These are phyloP conservation scores for Myotis brandtii DNA, from an alignment of 2,113 vertebrate genomes.

Conservation along the genomic window DNA sequence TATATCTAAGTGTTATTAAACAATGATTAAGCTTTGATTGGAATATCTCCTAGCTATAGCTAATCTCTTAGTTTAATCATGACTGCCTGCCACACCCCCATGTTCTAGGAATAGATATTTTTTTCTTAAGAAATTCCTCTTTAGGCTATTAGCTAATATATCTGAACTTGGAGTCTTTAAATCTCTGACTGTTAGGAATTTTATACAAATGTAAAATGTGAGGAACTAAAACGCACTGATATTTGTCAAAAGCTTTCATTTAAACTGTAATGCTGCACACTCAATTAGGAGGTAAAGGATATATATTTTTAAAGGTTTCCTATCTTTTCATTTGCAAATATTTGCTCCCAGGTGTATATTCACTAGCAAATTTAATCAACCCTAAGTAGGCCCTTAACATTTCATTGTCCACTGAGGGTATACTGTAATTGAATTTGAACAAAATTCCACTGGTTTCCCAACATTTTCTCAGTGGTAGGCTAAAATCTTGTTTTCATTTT, in stretches of 20 bases:
- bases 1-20: slow-evolving; percentile 64
- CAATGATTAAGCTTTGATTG: slow-evolving; percentile 63
- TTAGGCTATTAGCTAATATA: slow-evolving; percentile 53
- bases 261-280: neutral
- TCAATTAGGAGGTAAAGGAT: neutral
- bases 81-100: slow-evolving; percentile 45
- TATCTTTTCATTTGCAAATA: slow-evolving; percentile 44
- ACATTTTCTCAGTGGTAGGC: slow-evolving; percentile 42
- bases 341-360: slow-evolving; percentile 35
- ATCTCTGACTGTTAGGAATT: neutral
- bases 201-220: slow-evolving; percentile 22
- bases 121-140: slow-evolving; percentile 56
- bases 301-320: neutral
- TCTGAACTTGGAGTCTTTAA: slow-evolving; percentile 42
- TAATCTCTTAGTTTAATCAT: slow-evolving; percentile 49
- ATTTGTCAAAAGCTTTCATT: slow-evolving; percentile 53
- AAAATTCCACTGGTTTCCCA: slow-evolving; percentile 42
- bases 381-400: slow-evolving; percentile 31
- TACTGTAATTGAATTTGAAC: slow-evolving; percentile 27
- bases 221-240: slow-evolving; percentile 47
- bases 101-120: slow-evolving; percentile 60
- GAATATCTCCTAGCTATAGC: slow-evolving; percentile 10
- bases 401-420: slow-evolving; percentile 5
- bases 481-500: slow-evolving; percentile 67
- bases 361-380: slow-evolving; percentile 54